A percentile compares a stretch with the other conserved stretches of the same genome.
These are phyloP conservation scores for Shinisaurus crocodilurus DNA, from an alignment of 2,113 vertebrate species.

Conservation along the genomic window DNA sequence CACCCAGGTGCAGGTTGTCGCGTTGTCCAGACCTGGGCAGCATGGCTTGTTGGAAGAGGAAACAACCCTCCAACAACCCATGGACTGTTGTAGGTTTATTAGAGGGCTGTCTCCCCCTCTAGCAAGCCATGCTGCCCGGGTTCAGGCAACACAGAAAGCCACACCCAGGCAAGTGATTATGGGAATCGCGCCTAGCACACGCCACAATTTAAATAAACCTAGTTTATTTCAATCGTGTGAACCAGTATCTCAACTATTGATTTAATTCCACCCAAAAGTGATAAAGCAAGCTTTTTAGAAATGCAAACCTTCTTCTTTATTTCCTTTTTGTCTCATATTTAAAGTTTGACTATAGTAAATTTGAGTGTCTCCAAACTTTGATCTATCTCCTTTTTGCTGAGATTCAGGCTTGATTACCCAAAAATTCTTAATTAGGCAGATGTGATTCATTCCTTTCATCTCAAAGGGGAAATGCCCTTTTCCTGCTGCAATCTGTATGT, in stretches of 20 bases:
- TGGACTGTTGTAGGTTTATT: too few relatives aligned
- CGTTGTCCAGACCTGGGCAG: too few relatives aligned
- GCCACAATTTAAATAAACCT: too few relatives aligned
- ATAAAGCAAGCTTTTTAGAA: conserved; percentile 18
- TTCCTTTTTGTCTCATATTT: conserved; percentile 19
- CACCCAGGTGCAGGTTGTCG: too few relatives aligned
- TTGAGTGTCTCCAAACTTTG: conserved; percentile 15
- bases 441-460: conserved; percentile 7
- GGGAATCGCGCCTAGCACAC: too few relatives aligned
- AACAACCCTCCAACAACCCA: too few relatives aligned
- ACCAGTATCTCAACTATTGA: not conserved
- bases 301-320: not conserved
- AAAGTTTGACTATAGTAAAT: not conserved
- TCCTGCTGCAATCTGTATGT: conserved; percentile 35
- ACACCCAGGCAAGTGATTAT: too few relatives aligned
- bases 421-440: not conserved
- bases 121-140: too few relatives aligned
- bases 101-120: too few relatives aligned
- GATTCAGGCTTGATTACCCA: not conserved
- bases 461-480: not conserved
- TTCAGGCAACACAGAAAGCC: too few relatives aligned
- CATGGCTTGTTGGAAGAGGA: too few relatives aligned
- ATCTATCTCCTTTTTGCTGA: conserved; percentile 11
- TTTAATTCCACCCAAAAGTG: conserved; percentile 8
- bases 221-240: too few relatives aligned